Evolutionary conservation across 1,140 invertebrate genomes (phyloP), one percentile per base, ranked within the genome.

Genomic region (Grapholita molesta): DNA sequence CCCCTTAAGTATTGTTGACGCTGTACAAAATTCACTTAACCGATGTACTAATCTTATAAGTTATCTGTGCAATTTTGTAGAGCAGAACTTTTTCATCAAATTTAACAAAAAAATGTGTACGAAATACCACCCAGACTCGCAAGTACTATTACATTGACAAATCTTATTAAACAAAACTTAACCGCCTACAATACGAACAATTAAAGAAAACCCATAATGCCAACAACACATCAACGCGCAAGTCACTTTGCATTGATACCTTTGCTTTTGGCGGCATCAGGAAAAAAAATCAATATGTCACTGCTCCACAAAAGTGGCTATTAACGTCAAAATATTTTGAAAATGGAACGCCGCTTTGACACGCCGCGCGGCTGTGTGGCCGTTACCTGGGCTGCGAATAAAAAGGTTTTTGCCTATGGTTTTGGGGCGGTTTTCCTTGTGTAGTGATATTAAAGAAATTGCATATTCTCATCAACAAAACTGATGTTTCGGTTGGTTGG

Each of bases 261-360:
- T 53, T 68, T 23, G 28, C 55, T 30, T 61, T 61, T 61, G 55
- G 55, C 64, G 32, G 64, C 15, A 12, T 55, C 18, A 5, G 24
- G 33, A 68, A 69, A 69, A 57, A 69, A 69, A 33, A 55, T 12
- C 67, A 64, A 69, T 69, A 64, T 53, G 67, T 69, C 67, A 64
- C 67, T 15, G 53, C 33, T 38, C 33, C 33, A 33, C 67, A 55
- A 64, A 52, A 69, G 55, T 38, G 48, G 32, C 67, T 64, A 69
- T 69, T 69, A 69, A 69, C 55, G 67, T 83, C 79, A 84, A 86
- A 86, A 86, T 84, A 84, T 86, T 86, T 86, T 86, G 80, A 86
- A 83, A 76, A 69, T 42, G 24, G 67, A 64, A 69, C 33, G 55
- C n/a, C 64, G 64, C 64, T 33, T 35, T 65, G 64, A 33, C 32